Evolutionary conservation across 2,888 invertebrate genomes (phyloP), one percentile per base, ranked within the genome.

Genomic region (Nomada fabriciana): DNA sequence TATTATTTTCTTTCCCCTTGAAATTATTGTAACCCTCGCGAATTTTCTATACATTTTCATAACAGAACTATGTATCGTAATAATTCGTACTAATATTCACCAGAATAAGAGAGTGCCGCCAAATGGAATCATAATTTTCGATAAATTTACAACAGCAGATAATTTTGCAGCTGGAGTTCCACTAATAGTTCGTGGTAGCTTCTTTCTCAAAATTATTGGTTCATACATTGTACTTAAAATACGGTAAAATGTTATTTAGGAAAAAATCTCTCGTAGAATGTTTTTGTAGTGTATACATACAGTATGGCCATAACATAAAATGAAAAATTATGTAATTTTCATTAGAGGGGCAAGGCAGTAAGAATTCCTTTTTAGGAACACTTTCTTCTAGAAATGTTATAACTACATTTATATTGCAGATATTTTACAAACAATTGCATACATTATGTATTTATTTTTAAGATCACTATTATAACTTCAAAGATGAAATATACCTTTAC

Each of bases 181-280:
- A 10, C 2, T 1, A 36, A 68, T 1, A 36, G 13, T 25, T 47
- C 18, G 52, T 13, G 2, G 52, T 68, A 47, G 55, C 18, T 13
- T 23, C n/a, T 25, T 80, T 23, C 11, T 23, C 18, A 68, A 20
- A 57, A 80, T 0, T 63, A 52, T 11, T 13, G 80, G 68, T 59
- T 80, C 80, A 18, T 73, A 80, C 80, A 80, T 80, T 68, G 18
- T 43, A 20, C 13, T 13, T 43, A 68, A 53, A 68, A 55, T 10
- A 10, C 20, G 1, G 3, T 7, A 15, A 23, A 63, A 15, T 50
- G 2, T 43, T 15, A 15, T 29, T n/a, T 2, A 50, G 9, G n/a
- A 29, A 29, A 13, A 15, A 50, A 25, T 10, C 25, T 4, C 2
- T 29, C 5, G 36, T 25, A 11, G 9, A 52, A 47, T n/a, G 13